Conservation (phyloP, 2,113 vertebrate genomes). For the Pteropus alecto region DNA sequence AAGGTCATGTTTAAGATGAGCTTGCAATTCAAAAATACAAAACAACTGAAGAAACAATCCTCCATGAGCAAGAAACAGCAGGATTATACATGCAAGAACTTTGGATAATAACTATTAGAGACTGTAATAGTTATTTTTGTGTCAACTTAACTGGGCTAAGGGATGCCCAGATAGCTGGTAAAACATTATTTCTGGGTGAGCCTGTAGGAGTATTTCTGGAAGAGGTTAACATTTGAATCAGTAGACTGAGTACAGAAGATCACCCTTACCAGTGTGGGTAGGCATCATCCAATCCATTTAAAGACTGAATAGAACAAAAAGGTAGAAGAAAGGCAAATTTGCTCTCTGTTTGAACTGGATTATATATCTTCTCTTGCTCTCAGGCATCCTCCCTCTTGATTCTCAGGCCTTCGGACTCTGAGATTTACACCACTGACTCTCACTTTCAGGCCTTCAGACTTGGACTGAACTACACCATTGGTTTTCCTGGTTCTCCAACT, state of each 20-base stretch:
- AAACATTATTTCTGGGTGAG: background rate
- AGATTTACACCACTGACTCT: background rate
- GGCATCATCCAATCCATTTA: background rate
- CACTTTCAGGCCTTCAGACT: background rate
- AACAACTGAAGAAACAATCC: conserved; percentile 44
- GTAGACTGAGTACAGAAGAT: background rate
- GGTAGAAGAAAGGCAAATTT: background rate
- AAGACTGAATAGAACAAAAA: background rate
- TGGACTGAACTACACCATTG: background rate
- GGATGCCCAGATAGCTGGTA: background rate
- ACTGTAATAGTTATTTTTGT: background rate
- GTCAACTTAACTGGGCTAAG: background rate
- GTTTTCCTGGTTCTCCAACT: background rate
- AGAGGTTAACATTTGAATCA: background rate
- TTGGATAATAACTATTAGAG: conserved; percentile 19
- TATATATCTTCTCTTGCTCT: background rate
- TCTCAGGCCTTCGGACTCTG: background rate
- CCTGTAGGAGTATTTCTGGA: background rate
- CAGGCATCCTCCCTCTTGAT: background rate
- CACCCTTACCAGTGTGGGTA: background rate
- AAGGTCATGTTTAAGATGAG: background rate
- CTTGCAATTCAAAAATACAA: conserved; percentile 16
- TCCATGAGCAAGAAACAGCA: background rate
- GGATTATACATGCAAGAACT: background rate
- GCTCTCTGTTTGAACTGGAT: background rate